Evolutionary conservation across 2,888 invertebrate species (phyloP).

Genomic region (Siphlonurus alternatus): DNA sequence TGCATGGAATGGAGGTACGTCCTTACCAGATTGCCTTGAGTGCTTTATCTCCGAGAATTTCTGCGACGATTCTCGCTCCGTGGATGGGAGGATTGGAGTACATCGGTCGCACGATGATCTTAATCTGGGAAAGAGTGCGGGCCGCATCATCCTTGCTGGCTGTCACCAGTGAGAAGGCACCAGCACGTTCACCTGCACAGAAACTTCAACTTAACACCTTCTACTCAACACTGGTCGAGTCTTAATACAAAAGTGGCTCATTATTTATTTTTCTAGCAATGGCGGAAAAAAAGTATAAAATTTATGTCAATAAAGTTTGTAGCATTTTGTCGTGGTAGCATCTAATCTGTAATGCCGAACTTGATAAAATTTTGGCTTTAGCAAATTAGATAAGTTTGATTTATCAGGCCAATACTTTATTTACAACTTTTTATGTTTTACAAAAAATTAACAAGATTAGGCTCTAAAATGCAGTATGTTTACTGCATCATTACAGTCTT

Average conservation of each 20-base stretch:
- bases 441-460: too few species aligned
- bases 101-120: slow-evolving; percentile 87
- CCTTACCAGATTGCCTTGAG: slow-evolving; percentile 57
- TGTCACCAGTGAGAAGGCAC: slow-evolving; percentile 69
- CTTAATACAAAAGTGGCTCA: neutral
- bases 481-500: too few species aligned
- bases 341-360: too few species aligned
- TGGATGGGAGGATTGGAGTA: slow-evolving; percentile 95
- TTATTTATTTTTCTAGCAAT: neutral
- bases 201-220: slow-evolving; percentile 5
- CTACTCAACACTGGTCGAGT: neutral
- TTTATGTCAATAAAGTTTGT: too few species aligned
- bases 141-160: slow-evolving; percentile 61
- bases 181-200: slow-evolving; percentile 92
- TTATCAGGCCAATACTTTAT: too few species aligned
- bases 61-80: slow-evolving; percentile 77
- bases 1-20: too few species aligned
- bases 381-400: too few species aligned
- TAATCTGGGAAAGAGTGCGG: slow-evolving; percentile 79
- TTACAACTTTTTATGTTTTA: too few species aligned
- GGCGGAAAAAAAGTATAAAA: neutral
- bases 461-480: too few species aligned
- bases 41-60: slow-evolving; percentile 56
- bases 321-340: too few species aligned
- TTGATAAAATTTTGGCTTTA: too few species aligned